These are phyloP conservation scores for Atherix ibis DNA, from an alignment of 2,888 invertebrate genomes.

Conservation along the genomic window DNA sequence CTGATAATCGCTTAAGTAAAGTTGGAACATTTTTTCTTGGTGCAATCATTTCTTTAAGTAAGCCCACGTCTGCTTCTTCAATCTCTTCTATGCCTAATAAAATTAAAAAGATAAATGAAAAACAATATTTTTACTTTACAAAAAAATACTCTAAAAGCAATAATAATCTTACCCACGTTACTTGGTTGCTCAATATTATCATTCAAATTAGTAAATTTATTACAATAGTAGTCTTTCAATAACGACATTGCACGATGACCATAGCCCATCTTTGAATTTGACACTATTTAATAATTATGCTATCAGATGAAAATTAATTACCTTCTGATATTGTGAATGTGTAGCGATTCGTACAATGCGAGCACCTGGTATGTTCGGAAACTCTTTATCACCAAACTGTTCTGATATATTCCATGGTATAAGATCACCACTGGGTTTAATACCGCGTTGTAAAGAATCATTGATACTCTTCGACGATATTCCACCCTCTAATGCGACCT, in stretches of 20 bases:
- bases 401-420: conserved; percentile 98
- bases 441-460: conserved; percentile 69
- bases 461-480: conserved; percentile 49
- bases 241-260: conserved; percentile 75
- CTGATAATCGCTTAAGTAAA: conserved; percentile 67
- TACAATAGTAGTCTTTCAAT: conserved; percentile 76
- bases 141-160: no score
- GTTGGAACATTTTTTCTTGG: conserved; percentile 79
- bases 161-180: no score
- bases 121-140: no score
- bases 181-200: no score
- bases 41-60: conserved; percentile 53
- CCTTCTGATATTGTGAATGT: conserved; percentile 90
- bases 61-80: conserved; percentile 39
- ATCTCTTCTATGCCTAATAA: conserved; percentile 36
- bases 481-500: conserved; percentile 63
- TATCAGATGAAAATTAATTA: conserved; percentile 26
- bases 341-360: conserved; percentile 93
- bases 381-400: conserved; percentile 87
- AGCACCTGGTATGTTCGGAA: conserved; percentile 78
- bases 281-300: conserved; percentile 2
- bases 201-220: conserved; percentile 56
- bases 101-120: no score
- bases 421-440: conserved; percentile 86
- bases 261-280: conserved; percentile 74